A percentile compares a stretch with the other conserved stretches of the same genome.
phyloP scores from a whole-genome alignment of 1,140 invertebrate species.

The Drosophila biarmipes region DNA sequence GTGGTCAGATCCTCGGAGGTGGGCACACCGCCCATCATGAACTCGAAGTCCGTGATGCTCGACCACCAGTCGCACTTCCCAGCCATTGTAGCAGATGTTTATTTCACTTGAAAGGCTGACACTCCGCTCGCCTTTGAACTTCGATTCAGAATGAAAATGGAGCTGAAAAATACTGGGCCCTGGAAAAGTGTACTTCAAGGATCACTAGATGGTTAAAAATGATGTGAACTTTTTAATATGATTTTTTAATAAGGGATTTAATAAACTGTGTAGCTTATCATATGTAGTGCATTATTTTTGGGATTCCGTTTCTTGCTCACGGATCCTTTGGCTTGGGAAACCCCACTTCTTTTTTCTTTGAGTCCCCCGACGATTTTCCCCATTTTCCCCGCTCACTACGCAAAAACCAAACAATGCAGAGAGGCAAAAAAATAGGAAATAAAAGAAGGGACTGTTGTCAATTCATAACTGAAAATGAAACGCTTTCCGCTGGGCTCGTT shows the following conservation, averaged over 20 bases:
- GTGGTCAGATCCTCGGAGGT: background rate
- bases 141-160: background rate
- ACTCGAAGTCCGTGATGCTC: background rate
- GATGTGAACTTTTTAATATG: too few species aligned
- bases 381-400: slow-evolving; percentile 1
- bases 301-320: background rate
- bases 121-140: too few species aligned
- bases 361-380: slow-evolving; percentile 6
- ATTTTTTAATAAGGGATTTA: too few species aligned
- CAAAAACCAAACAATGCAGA: slow-evolving; percentile 24
- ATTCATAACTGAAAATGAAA: slow-evolving; percentile 78
- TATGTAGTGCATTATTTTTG: too few species aligned
- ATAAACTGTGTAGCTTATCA: too few species aligned
- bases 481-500: slow-evolving; percentile 51
- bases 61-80: too few species aligned
- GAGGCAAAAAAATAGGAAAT: background rate
- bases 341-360: background rate
- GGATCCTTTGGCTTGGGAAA: background rate
- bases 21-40: background rate
- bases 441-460: slow-evolving; percentile 59
- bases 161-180: too few species aligned
- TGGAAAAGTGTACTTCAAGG: too few species aligned
- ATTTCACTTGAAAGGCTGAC: background rate
- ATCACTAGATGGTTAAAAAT: too few species aligned
- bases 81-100: background rate